Evolutionary conservation across 2,888 invertebrate genomes (phyloP).

Genomic region (Arctia plantaginis): DNA sequence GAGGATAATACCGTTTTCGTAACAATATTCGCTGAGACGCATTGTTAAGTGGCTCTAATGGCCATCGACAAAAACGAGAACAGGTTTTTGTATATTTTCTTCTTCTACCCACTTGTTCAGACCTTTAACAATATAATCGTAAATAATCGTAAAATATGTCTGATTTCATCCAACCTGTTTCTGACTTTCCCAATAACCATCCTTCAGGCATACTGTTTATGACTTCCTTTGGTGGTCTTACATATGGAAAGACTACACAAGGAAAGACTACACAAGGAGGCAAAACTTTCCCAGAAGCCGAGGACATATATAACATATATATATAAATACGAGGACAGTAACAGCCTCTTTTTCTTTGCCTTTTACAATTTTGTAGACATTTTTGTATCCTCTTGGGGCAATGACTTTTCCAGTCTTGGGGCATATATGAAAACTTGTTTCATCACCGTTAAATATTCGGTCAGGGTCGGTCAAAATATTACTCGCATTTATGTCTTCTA

Average conservation of each 20-base stretch:
- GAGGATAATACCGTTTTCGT: no score
- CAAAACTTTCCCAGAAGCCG: not conserved
- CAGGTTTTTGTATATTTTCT: not conserved
- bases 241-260: not conserved
- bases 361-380: not conserved
- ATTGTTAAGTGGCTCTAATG: not conserved
- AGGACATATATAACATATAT: no score
- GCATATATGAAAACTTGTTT: not conserved
- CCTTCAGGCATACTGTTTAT: not conserved
- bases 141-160: not conserved
- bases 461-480: not conserved
- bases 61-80: not conserved
- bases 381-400: not conserved
- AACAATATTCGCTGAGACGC: not conserved
- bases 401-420: not conserved
- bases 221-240: not conserved
- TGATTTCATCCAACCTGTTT: not conserved
- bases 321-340: not conserved
- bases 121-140: not conserved
- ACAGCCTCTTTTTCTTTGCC: not conserved
- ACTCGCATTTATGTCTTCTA: not conserved
- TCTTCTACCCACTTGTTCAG: not conserved
- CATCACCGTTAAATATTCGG: slow-evolving; percentile 2
- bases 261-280: no score
- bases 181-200: not conserved